phyloP scores from a whole-genome alignment of 2,888 invertebrate genomes.

The Sphecodes monilicornis region DNA sequence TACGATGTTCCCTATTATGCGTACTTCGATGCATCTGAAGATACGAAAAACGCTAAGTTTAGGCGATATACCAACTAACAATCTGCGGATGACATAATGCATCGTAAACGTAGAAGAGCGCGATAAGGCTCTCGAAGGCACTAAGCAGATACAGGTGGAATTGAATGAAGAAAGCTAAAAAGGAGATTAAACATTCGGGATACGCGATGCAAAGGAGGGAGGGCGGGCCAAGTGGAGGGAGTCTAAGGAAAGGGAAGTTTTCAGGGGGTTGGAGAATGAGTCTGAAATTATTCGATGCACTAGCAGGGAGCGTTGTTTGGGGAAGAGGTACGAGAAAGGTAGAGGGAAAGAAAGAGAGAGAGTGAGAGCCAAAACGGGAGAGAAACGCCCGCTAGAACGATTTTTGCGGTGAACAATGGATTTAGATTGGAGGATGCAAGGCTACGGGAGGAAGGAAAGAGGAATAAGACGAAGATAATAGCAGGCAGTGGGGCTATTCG shows the following conservation, averaged over 20 bases:
- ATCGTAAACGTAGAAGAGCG: background rate
- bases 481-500: conserved; percentile 2
- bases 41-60: no score
- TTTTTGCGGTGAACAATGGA: conserved; percentile 11
- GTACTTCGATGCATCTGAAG: no score
- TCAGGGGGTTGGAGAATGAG: background rate
- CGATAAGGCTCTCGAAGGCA: background rate
- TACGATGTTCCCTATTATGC: no score
- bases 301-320: conserved; percentile 8
- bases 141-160: background rate
- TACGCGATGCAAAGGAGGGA: background rate
- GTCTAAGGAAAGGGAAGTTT: background rate
- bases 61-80: background rate
- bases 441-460: background rate
- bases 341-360: background rate
- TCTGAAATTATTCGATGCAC: conserved; percentile 7
- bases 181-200: background rate
- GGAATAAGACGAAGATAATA: conserved; percentile 11
- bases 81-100: background rate
- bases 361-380: background rate
- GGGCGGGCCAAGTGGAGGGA: background rate
- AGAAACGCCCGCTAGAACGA: background rate
- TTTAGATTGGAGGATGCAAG: conserved; percentile 2
- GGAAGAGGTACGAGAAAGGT: background rate
- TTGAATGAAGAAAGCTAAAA: background rate